Base-by-base conservation (phyloP, 2,797 vertebrate species). In the Paguma larvata region DNA sequence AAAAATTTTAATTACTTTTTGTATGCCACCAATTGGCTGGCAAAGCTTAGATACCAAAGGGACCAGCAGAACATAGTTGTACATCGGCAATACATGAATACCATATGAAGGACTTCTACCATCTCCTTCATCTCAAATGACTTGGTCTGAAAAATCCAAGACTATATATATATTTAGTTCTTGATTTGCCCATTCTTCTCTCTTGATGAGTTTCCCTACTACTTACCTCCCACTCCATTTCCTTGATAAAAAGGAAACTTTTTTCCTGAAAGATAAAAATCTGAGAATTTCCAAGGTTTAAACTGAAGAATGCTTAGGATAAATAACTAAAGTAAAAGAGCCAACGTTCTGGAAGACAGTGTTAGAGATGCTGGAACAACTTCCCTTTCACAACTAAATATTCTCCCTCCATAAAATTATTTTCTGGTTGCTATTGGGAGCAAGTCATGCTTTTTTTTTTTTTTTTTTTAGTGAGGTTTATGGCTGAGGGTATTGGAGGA, bases 1-100 rank as follows among this genome's bases (percentile, higher is more conserved):
- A 94, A 4, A 85, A 34, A 23, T 19, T 88, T 92, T 83, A 83
- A 8, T 89, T 94, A 85, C 2, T 91, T 80, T 6, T 82, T 91
- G 30, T 72, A 89, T 95, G 30, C 14, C 59, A 72, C 12, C 18
- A 82, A 77, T 41, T 87, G 51, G 4, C n/a, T 62, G 7, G 44
- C 27, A 95, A 67, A 85, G 4, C 11, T 23, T 95, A 88, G 12
- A 68, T 21, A 23, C 25, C 67, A 70, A 91, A 92, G 0, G 8
- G 15, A 85, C 62, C 38, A 85, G 11, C 11, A 27, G 72, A 89
- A 82, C 5, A 90, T 1, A 89, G 4, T 25, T 67, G 2, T 79
- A 38, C 5, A 75, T 6, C 0, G 78, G 3, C 19, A 85, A 68
- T 70, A 46, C 1, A 80, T 13, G 23, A 44, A 13, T 88, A 86